These are phyloP conservation scores for Oncorhynchus nerka DNA, from an alignment of 2,113 vertebrate genomes.

Conservation along the genomic window DNA sequence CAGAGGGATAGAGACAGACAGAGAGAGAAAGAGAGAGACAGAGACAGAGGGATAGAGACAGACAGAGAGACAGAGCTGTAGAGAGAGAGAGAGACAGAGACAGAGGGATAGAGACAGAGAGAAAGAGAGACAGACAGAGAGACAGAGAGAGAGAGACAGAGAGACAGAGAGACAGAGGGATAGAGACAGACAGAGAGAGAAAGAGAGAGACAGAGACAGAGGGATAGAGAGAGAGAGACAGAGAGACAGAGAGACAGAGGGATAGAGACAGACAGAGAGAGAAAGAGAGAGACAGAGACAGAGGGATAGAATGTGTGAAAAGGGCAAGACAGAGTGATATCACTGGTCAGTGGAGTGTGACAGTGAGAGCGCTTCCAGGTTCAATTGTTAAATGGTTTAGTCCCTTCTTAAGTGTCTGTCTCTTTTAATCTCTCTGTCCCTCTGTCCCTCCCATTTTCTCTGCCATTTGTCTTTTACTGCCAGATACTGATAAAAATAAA, in stretches of 20 bases:
- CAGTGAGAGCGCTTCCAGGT: slow-evolving; percentile 45
- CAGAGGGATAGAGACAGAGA: too few species aligned
- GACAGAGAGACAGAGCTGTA: too few species aligned
- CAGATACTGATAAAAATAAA: slow-evolving; percentile 51
- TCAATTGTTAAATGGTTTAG: slow-evolving; percentile 62
- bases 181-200: too few species aligned
- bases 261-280: not conserved
- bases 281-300: not conserved
- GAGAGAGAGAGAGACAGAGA: too few species aligned
- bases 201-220: too few species aligned
- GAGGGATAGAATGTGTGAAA: not conserved
- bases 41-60: too few species aligned
- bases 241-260: too few species aligned
- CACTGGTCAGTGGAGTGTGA: slow-evolving; percentile 16
- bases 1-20: too few species aligned
- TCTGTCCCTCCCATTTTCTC: not conserved
- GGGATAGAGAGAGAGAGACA: too few species aligned
- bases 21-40: too few species aligned
- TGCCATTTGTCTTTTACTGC: slow-evolving; percentile 50
- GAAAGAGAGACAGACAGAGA: accelerated
- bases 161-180: too few species aligned
- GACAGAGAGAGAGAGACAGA: too few species aligned
- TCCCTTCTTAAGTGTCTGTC: slow-evolving; percentile 52
- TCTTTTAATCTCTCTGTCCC: slow-evolving; percentile 28
- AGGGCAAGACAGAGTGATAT: slow-evolving; percentile 24